Percentiles rank a stretch among this genome's conserved stretches.
Conservation (phyloP, 2,113 vertebrate species). For the Silurus meridionalis region DNA sequence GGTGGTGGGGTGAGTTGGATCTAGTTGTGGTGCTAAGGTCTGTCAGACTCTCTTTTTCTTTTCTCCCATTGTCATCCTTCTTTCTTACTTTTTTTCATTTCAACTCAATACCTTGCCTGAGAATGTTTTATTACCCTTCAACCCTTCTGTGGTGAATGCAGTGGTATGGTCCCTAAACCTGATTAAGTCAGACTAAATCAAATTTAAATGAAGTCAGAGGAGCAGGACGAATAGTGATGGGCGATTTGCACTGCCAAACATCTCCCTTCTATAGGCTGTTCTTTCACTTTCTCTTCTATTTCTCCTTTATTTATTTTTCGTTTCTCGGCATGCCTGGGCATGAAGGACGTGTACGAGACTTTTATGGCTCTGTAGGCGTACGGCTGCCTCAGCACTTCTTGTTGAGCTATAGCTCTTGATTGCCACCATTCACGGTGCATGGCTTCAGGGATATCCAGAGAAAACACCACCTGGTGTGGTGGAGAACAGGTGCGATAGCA, state of each 20-base stretch:
- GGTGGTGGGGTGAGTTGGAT: neutral
- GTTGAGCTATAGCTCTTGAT: neutral
- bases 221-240: conserved; percentile 28
- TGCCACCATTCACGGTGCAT: neutral
- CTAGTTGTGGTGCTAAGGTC: neutral
- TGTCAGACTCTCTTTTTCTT: conserved; percentile 25
- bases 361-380: neutral
- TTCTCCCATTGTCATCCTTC: neutral
- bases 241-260: conserved; percentile 13
- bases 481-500: conserved; percentile 41
- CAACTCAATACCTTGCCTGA: conserved; percentile 47
- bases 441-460: conserved; percentile 25
- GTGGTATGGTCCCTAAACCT: conserved; percentile 61
- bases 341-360: neutral
- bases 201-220: conserved; percentile 65
- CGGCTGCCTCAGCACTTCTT: neutral
- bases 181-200: conserved; percentile 67
- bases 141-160: conserved; percentile 55
- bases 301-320: neutral
- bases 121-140: conserved; percentile 58
- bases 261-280: conserved; percentile 12
- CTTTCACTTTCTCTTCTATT: conserved; percentile 20
- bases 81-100: conserved; percentile 57
- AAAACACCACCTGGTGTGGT: conserved; percentile 41
- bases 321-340: neutral